These are phyloP conservation scores for Mythimna pallens DNA, from an alignment of 2,888 invertebrate species.

Conservation along the genomic window DNA sequence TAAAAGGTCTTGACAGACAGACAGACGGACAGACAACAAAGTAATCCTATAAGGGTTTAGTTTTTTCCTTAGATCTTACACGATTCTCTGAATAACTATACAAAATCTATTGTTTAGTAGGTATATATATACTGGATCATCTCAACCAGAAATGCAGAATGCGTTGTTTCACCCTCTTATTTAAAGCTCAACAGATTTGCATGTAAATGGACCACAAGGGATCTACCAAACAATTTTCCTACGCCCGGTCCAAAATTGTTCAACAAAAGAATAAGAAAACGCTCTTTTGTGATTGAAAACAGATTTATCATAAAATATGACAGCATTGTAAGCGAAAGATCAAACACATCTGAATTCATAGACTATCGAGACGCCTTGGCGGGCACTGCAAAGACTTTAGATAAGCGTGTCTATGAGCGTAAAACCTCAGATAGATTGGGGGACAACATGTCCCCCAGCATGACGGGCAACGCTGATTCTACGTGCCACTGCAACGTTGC, in stretches of 20 bases:
- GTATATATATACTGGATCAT: neutral
- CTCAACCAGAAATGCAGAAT: neutral
- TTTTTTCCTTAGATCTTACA: neutral
- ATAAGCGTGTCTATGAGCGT: neutral
- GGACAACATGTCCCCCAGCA: no score
- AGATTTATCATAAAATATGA: slow-evolving; percentile 41
- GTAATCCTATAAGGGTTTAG: no score
- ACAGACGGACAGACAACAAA: no score
- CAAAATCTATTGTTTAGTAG: neutral
- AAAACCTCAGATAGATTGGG: no score
- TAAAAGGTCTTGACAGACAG: no score
- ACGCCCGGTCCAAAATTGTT: slow-evolving; percentile 18
- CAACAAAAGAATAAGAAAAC: slow-evolving; percentile 32
- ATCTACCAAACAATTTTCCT: neutral
- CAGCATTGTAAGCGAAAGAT: slow-evolving; percentile 46
- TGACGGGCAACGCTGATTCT: no score
- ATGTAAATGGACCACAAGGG: slow-evolving; percentile 18
- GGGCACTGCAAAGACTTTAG: neutral
- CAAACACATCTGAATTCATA: slow-evolving; percentile 45
- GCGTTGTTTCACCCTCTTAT: neutral
- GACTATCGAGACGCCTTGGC: neutral
- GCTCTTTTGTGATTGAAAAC: slow-evolving; percentile 45
- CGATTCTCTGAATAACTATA: neutral
- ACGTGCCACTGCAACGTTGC: no score
- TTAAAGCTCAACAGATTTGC: slow-evolving; percentile 26